A percentile compares a stretch with the other conserved stretches of the same genome.
Conservation (phyloP, 1,140 invertebrate species). For the Thrips palmi region DNA sequence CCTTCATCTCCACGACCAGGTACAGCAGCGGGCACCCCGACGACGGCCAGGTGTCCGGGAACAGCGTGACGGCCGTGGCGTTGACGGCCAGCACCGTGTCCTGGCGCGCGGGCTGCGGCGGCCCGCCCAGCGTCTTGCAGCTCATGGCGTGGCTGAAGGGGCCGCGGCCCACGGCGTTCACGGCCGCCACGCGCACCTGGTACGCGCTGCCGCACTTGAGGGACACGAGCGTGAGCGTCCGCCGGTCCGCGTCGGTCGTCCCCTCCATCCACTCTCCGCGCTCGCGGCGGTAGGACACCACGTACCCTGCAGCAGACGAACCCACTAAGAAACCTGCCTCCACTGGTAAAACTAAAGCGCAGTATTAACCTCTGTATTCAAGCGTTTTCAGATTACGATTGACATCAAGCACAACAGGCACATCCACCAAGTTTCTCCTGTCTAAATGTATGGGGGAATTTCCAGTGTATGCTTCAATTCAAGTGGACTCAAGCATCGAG, state of each 20-base stretch:
- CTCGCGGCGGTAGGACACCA: slow-evolving; percentile 40
- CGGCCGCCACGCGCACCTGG: slow-evolving; percentile 22
- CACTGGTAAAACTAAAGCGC: no score
- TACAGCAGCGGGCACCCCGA: slow-evolving; percentile 33
- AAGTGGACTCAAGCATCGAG: no score
- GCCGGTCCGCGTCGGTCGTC: slow-evolving; percentile 39
- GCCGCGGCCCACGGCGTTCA: slow-evolving; percentile 26
- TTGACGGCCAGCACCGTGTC: slow-evolving; percentile 20
- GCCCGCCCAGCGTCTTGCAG: no score
- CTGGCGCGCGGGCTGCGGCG: slow-evolving; percentile 22
- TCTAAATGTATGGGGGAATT: no score
- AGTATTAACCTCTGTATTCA: no score
- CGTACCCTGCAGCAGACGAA: no score
- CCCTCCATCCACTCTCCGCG: slow-evolving; percentile 40
- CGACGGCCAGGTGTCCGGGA: slow-evolving; percentile 29
- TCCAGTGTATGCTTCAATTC: no score
- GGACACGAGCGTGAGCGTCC: slow-evolving; percentile 26
- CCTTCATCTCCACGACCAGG: no score
- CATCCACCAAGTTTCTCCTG: no score
- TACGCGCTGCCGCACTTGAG: slow-evolving; percentile 27
- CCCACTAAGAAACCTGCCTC: no score
- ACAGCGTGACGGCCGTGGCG: slow-evolving; percentile 21
- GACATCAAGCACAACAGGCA: no score
- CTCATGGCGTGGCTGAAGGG: slow-evolving; percentile 22
- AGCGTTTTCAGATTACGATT: no score